A percentile compares a stretch with the other conserved stretches of the same genome.
Conservation (phyloP, 2,797 vertebrate genomes). For the Mormyrops attenuatus region DNA sequence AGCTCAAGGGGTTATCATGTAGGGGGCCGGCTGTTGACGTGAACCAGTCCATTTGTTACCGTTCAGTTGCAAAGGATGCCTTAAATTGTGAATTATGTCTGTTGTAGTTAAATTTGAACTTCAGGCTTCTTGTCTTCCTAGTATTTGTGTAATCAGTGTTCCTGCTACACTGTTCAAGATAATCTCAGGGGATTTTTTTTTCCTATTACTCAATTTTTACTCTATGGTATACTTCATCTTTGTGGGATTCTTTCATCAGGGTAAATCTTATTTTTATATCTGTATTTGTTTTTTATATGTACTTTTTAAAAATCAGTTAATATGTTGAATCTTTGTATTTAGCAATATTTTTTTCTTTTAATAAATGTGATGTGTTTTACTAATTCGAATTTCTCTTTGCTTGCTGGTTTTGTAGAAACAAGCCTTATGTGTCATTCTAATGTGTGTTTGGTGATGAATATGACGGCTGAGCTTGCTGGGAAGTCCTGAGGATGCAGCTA, state of each 20-base stretch:
- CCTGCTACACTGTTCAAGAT: neutral
- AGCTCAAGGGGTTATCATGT: neutral
- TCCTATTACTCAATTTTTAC: neutral
- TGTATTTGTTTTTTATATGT: neutral
- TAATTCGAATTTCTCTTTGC: neutral
- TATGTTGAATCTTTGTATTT: neutral
- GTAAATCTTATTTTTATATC: neutral
- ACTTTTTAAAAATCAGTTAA: neutral
- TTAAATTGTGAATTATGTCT: neutral
- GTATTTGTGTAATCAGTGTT: neutral
- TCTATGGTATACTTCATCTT: neutral
- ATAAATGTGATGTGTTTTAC: neutral
- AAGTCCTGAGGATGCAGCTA: neutral
- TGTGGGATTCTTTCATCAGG: constrained; percentile 6
- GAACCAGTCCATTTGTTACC: neutral
- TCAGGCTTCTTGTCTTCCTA: neutral
- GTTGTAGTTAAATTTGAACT: neutral
- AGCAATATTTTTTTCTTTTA: neutral
- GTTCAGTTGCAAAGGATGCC: neutral
- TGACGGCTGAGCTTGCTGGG: neutral
- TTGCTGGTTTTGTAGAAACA: neutral
- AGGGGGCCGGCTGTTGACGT: neutral
- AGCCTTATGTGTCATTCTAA: neutral
- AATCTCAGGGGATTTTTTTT: neutral
- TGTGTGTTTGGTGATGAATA: neutral